Conservation (phyloP, 92 coral and sea anemone genomes). For the Heteractis magnifica region DNA sequence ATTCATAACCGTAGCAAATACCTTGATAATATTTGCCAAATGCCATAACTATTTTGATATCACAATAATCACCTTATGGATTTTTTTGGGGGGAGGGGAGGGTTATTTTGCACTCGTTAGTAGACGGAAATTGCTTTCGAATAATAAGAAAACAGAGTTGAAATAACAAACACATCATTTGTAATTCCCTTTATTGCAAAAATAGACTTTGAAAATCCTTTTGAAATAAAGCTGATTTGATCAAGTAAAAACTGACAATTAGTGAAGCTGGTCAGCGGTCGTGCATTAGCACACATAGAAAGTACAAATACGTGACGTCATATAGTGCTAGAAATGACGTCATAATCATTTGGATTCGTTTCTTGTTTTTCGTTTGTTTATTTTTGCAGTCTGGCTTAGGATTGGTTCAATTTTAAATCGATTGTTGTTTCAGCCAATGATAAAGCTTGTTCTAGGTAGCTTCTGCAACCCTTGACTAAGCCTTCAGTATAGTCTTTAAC, state of each 20-base stretch:
- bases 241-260: background rate
- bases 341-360: no score
- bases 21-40: no score
- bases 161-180: background rate
- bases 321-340: no score
- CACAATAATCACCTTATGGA: background rate
- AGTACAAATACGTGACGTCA: background rate
- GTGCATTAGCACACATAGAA: background rate
- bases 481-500: no score
- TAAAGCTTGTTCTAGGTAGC: no score
- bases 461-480: no score
- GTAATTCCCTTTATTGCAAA: background rate
- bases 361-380: no score
- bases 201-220: background rate
- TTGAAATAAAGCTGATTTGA: background rate
- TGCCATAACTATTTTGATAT: no score
- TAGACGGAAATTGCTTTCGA: background rate
- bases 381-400: no score
- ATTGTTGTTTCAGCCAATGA: no score
- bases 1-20: no score
- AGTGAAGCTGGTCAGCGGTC: conserved; percentile 1
- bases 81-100: background rate
- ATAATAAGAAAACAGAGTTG: background rate
- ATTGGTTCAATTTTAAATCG: no score
- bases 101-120: background rate